A percentile compares a stretch with the other conserved stretches of the same genome.
These are phyloP conservation scores for Zeuzera pyrina DNA, from an alignment of 2,888 invertebrate genomes.

Conservation along the genomic window DNA sequence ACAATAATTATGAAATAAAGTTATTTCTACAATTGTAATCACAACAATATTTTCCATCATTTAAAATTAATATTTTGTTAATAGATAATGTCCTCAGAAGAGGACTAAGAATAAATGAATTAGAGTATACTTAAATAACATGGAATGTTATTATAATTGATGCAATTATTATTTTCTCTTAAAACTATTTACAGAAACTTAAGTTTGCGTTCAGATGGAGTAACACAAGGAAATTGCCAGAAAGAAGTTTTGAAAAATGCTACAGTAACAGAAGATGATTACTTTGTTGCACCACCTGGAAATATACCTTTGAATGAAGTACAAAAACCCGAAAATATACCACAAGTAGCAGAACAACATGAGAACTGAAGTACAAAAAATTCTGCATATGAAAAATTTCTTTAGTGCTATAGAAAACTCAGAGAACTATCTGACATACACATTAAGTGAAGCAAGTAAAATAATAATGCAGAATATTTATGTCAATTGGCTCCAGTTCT, in stretches of 20 bases:
- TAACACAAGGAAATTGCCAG: conserved; percentile 79
- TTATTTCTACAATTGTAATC: too few species aligned
- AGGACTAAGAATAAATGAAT: too few species aligned
- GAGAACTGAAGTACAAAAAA: conserved; percentile 43
- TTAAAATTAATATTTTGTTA: too few species aligned
- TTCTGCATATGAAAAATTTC: conserved; percentile 38
- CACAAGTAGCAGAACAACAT: conserved; percentile 35
- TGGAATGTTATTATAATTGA: too few species aligned
- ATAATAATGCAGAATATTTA: conserved; percentile 47
- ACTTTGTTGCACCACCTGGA: conserved; percentile 92
- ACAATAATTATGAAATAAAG: too few species aligned
- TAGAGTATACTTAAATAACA: too few species aligned
- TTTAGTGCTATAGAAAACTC: conserved; percentile 29
- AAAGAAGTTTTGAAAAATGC: conserved; percentile 84
- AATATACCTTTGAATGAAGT: conserved; percentile 81
- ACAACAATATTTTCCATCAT: too few species aligned
- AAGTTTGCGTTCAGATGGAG: conserved; percentile 77
- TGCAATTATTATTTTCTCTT: too few species aligned
- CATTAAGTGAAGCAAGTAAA: conserved; percentile 35
- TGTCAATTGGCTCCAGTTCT: conserved; percentile 43
- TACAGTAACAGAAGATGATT: conserved; percentile 84
- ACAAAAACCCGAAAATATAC: conserved; percentile 24
- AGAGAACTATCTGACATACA: conserved; percentile 23
- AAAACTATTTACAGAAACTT: conserved; percentile 69
- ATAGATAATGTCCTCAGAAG: too few species aligned